Evolutionary conservation across 2,113 vertebrate genomes (phyloP), one percentile per base, ranked within the genome.

Genomic region (Apus apus): DNA sequence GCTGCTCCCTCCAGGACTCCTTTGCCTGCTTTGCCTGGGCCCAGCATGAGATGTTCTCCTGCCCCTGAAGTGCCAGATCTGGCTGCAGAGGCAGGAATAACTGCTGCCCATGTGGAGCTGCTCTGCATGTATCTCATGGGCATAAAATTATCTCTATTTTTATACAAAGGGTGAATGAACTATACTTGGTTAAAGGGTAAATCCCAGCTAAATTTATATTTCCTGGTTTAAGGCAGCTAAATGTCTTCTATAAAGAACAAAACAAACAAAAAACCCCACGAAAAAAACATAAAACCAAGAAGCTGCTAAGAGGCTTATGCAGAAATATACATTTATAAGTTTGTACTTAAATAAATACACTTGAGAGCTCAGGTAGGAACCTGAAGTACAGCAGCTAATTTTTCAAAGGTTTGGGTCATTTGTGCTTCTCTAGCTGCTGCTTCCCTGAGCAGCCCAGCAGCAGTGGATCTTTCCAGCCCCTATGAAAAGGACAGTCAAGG

Each of bases 151-250:
- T 87, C 83, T 92, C 96, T 96, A 87, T 96, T 96, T 97, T 93
- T 94, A 68, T 67, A 54, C 71, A 61, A 87, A 89, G 74, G 56
- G 61, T 66, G 36, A 92, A 74, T 13, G 92, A 94, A 83, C 93
- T 72, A 40, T 53, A 81, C 65, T 86, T 1, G 9, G 82, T 83
- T 90, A 79, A 93, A 40, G 94, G 86, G 95, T 93, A 93, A 88
- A 94, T 93, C 90, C 68, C 85, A 90, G 96, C 92, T 94, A 96
- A 93, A 96, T 92, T 96, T 96, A 93, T 94, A 96, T 87, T 94
- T 97, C 90, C 94, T 93, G 85, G 80, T 92, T 65, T 67, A 93
- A 83, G 80, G 48, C 82, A 86, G 72, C 51, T 93, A 75, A 79
- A 89, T 18, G 23, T 68, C n/a, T 34, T 57, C 23, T 32, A 23